Percentiles rank a stretch among this genome's conserved stretches.
These are phyloP conservation scores for Drosophila monieri DNA, from an alignment of 2,888 invertebrate species.

Conservation along the genomic window DNA sequence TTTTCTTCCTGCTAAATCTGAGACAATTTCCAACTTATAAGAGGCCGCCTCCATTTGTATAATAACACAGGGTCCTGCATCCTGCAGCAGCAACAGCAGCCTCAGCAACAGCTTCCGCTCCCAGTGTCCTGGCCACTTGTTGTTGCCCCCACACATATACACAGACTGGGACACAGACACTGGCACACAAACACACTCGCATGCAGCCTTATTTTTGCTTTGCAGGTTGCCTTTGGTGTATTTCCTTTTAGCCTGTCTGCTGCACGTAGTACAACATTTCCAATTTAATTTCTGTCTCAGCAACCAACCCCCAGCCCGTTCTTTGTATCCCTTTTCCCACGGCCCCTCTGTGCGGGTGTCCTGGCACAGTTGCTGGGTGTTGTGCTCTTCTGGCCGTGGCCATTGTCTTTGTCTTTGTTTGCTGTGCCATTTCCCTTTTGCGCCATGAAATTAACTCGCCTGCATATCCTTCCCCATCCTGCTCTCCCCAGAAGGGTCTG, in stretches of 20 bases:
- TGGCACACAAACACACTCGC: background rate
- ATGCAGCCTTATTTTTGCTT: conserved; percentile 30
- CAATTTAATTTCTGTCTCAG: conserved; percentile 76
- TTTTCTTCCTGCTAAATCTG: conserved; percentile 63
- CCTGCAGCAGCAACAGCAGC: conserved; percentile 37
- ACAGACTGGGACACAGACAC: too few species aligned
- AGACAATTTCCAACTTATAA: conserved; percentile 71
- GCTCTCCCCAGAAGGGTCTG: background rate
- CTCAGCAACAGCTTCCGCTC: conserved; percentile 46
- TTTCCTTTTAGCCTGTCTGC: conserved; percentile 66
- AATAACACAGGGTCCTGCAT: conserved; percentile 63
- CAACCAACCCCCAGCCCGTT: conserved; percentile 27
- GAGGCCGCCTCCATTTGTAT: conserved; percentile 66
- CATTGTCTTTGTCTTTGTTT: conserved; percentile 75
- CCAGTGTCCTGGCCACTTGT: conserved; percentile 64
- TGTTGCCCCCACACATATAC: conserved; percentile 48
- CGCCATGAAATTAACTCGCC: conserved; percentile 71
- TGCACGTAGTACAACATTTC: conserved; percentile 69
- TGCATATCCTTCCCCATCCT: background rate
- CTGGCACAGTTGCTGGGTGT: conserved; percentile 30
- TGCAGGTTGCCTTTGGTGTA: conserved; percentile 57
- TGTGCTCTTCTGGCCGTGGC: conserved; percentile 50
- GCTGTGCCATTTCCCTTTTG: conserved; percentile 69
- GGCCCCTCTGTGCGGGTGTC: conserved; percentile 19
- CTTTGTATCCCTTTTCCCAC: conserved; percentile 20